Base-by-base conservation (phyloP, 2,797 vertebrate genomes). In the Orientallactaga sibirica region DNA sequence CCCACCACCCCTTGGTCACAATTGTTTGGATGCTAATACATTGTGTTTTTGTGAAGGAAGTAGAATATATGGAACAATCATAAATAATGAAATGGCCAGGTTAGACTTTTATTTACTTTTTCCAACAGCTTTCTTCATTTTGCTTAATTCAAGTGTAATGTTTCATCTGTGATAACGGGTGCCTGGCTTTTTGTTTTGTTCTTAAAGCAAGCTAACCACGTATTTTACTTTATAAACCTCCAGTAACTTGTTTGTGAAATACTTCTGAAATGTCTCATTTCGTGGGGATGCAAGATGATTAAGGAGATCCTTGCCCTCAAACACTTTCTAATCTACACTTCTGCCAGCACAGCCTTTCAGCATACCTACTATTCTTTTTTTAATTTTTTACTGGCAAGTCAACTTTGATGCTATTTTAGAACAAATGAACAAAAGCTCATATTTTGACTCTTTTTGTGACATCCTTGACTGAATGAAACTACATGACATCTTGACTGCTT, bases 71-170 rank as follows among this genome's bases (percentile, higher is more conserved):
- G 20, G 52, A 88, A 88, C 22, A 48, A 84, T 37, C 24, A 79
- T 93, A 96, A 91, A 92, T 71, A 96, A 93, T 91, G 88, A 93
- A 84, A 93, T 83, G 37, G 37, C n/a, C 96, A 93, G 61, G 67
- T 67, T 95, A 94, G 84, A 86, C 64, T 97, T 93, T 86, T 94
- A 62, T 86, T 95, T 89, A 91, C 92, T 82, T 95, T 94, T 94
- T 94, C 74, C 67, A 92, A 88, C 20, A 95, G 82, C 20, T 95
- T 94, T 90, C 67, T 74, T 91, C 68, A 82, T 89, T 93, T 95
- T 87, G 70, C 70, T 95, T 87, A 48, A 73, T 87, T 82, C 73
- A 90, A 87, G 33, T 78, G 5, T 89, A 93, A 85, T 62, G 29
- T 70, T 82, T 77, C 6, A 77, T 93, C 55, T 77, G 14, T 67